Base-by-base conservation (phyloP, 2,888 invertebrate genomes). In the Scaptomyza cyrtandrae region DNA sequence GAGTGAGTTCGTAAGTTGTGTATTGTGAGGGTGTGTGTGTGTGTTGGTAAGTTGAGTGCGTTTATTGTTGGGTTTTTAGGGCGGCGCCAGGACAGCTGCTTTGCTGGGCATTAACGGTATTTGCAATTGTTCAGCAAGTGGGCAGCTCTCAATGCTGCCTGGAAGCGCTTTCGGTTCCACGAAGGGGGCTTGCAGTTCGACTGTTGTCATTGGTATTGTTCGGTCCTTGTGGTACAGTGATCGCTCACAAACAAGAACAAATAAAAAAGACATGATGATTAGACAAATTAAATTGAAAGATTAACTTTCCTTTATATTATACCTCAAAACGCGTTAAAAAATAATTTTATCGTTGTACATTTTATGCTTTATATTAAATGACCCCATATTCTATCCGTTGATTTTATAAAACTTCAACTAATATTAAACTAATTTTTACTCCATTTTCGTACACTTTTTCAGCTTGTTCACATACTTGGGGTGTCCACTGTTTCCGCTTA, bases 131-230 rank as follows among this genome's bases (percentile, higher is more conserved):
- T 63, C 63, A 73, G 70, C 84, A 74, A 83, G 78, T 86, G 86
- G 80, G 52, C 88, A 87, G 75, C 72, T 43, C 86, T 57, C 27
- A 56, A 53, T 54, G 77, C 80, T 88, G 88, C 88, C 83, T 77
- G 86, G 83, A 83, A 83, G 67, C 61, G 71, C 52, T 75, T 66
- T 76, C 50, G 73, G 53, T 88, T 83, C 88, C 71, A 80, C 80
- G 83, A 88, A 88, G 79, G 62, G 54, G 16, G 50, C 50, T 59
- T 62, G 66, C 61, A 61, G 54, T 66, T 41, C 35, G 14, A 7
- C n/a, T n/a, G 44, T 27, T 54, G 45, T 31, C 57, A 37, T 29
- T 44, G 16, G 6, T 35, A 16, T 41, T 45, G 69, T 52, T 49
- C 61, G 39, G 46, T 35, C 37, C 46, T 46, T 48, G 4, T 4